Evolutionary conservation across 1,140 invertebrate species (phyloP).

Genomic region (Choristoneura fumiferana): DNA sequence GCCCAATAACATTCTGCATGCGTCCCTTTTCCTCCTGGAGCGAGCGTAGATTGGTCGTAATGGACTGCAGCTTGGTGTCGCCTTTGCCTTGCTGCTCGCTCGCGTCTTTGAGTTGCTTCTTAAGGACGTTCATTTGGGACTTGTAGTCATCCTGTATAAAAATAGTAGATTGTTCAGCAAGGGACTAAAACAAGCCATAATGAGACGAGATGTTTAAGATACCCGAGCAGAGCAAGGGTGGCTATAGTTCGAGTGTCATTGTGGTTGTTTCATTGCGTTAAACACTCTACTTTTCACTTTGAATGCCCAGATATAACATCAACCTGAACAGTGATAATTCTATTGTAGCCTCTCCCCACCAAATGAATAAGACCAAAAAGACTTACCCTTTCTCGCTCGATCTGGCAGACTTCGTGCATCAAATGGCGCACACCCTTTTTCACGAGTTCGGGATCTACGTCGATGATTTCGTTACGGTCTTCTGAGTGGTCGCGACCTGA

Average conservation of each 20-base stretch:
- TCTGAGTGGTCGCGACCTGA: slow-evolving; percentile 78
- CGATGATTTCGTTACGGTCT: slow-evolving; percentile 81
- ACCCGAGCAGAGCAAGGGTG: too few species aligned
- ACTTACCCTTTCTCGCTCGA: slow-evolving; percentile 88
- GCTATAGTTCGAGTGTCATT: too few species aligned
- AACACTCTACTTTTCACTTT: too few species aligned
- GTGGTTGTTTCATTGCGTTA: too few species aligned
- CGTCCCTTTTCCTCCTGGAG: slow-evolving; percentile 88
- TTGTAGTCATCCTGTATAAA: slow-evolving; percentile 85
- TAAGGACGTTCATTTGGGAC: slow-evolving; percentile 82
- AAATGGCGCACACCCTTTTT: slow-evolving; percentile 91
- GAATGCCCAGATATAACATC: too few species aligned
- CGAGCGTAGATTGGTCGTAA: slow-evolving; percentile 81
- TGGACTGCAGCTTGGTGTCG: slow-evolving; percentile 83
- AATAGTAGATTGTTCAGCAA: not conserved
- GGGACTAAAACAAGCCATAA: not conserved
- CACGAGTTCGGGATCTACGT: slow-evolving; percentile 92
- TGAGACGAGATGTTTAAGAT: too few species aligned
- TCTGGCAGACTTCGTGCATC: slow-evolving; percentile 93
- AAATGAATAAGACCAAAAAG: too few species aligned
- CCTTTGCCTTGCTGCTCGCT: slow-evolving; percentile 84
- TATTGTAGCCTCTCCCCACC: too few species aligned
- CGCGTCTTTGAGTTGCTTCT: slow-evolving; percentile 86
- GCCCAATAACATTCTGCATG: slow-evolving; percentile 84
- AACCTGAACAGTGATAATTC: too few species aligned